A percentile compares a stretch with the other conserved stretches of the same genome.
Conservation (phyloP, 2,888 invertebrate genomes). For the Amblyteles armatorius region DNA sequence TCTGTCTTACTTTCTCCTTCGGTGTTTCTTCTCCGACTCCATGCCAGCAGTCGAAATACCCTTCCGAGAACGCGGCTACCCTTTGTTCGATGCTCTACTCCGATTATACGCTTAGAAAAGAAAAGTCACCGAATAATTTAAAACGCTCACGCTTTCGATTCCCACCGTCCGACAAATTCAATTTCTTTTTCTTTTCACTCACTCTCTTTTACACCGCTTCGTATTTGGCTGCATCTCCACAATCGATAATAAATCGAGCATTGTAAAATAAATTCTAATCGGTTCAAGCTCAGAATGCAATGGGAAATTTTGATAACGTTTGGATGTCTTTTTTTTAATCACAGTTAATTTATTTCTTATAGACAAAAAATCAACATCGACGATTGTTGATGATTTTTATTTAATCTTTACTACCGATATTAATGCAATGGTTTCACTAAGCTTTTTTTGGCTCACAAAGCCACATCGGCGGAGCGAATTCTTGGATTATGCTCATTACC, state of each 20-base stretch:
- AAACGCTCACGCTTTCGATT: slow-evolving; percentile 72
- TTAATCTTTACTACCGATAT: too few species aligned
- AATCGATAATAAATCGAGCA: neutral
- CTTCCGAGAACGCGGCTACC: slow-evolving; percentile 79
- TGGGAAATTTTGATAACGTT: neutral
- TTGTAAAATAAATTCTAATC: neutral
- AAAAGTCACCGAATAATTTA: slow-evolving; percentile 80
- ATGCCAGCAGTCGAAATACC: slow-evolving; percentile 64
- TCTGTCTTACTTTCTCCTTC: slow-evolving; percentile 57
- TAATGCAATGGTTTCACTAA: neutral
- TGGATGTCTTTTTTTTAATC: neutral
- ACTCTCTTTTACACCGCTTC: neutral
- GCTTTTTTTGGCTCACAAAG: neutral
- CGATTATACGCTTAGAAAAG: slow-evolving; percentile 66
- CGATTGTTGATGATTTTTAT: too few species aligned
- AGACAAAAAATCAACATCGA: too few species aligned
- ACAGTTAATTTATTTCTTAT: too few species aligned
- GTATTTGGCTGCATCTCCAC: neutral
- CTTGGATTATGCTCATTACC: neutral
- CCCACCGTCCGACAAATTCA: slow-evolving; percentile 64
- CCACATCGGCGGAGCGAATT: neutral
- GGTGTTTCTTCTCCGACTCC: slow-evolving; percentile 26
- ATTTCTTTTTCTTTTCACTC: slow-evolving; percentile 58
- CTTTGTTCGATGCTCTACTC: slow-evolving; percentile 77
- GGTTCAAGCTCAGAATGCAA: neutral